These are phyloP conservation scores for Apamea anceps DNA, from an alignment of 2,888 invertebrate genomes.

Conservation along the genomic window DNA sequence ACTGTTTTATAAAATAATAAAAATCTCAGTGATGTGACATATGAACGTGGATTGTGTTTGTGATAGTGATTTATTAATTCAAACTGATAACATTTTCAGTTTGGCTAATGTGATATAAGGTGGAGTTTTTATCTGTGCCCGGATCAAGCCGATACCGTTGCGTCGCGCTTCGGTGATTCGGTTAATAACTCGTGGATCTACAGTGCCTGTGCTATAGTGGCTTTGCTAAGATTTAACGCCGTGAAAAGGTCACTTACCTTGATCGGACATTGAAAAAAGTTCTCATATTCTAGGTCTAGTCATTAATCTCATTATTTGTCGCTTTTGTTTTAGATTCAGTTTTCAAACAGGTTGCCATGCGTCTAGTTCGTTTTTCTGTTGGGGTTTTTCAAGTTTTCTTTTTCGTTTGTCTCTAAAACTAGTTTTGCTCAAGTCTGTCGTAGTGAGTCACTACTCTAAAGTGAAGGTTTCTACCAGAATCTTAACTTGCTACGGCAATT, in stretches of 20 bases:
- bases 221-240: constrained; percentile 86
- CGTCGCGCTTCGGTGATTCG: constrained; percentile 86
- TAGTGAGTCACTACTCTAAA: constrained; percentile 68
- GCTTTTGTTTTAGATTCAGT: constrained; percentile 68
- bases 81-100: constrained; percentile 74
- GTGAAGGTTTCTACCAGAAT: constrained; percentile 38
- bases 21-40: constrained; percentile 77
- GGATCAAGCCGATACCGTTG: constrained; percentile 84
- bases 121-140: constrained; percentile 71
- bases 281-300: constrained; percentile 54
- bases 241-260: constrained; percentile 89
- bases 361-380: constrained; percentile 48
- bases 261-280: constrained; percentile 75
- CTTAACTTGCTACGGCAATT: constrained; percentile 25
- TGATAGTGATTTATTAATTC: constrained; percentile 69
- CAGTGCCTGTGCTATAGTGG: constrained; percentile 83
- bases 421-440: constrained; percentile 67
- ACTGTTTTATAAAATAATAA: constrained; percentile 43
- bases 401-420: constrained; percentile 67
- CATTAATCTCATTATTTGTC: constrained; percentile 54
- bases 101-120: constrained; percentile 72
- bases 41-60: constrained; percentile 69
- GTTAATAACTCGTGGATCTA: constrained; percentile 87
- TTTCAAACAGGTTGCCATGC: constrained; percentile 69
- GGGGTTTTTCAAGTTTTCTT: constrained; percentile 48